Evolutionary conservation across 2,888 invertebrate species (phyloP).

Genomic region (Lasiommata megera): DNA sequence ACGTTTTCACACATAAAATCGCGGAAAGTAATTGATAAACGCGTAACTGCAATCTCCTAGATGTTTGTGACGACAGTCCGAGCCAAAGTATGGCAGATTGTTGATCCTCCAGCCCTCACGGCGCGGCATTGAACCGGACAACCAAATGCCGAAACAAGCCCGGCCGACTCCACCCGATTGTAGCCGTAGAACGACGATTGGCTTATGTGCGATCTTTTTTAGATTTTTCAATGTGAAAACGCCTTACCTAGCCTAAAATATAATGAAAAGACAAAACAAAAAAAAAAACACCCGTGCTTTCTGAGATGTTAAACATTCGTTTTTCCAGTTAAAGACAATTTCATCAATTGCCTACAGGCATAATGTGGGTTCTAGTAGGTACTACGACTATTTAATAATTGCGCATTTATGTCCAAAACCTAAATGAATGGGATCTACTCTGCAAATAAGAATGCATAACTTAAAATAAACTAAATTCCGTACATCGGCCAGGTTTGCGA

Average conservation of each 20-base stretch:
- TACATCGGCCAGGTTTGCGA: too few species aligned
- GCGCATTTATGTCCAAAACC: slow-evolving; percentile 17
- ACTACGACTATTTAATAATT: slow-evolving; percentile 18
- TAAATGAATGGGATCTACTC: too few species aligned
- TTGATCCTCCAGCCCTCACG: too few species aligned
- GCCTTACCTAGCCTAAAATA: slow-evolving; percentile 7
- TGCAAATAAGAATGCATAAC: neutral
- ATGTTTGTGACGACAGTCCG: too few species aligned
- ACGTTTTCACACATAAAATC: slow-evolving; percentile 3
- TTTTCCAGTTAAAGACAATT: neutral
- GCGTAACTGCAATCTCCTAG: too few species aligned
- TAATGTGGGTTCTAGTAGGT: neutral
- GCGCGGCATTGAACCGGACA: too few species aligned
- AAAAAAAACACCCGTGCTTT: neutral
- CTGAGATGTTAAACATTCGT: slow-evolving; percentile 3
- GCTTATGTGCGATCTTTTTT: too few species aligned
- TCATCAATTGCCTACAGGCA: neutral
- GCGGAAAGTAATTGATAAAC: neutral
- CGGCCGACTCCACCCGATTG: too few species aligned
- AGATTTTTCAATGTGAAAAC: slow-evolving; percentile 9
- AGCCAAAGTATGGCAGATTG: too few species aligned
- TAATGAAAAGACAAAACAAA: neutral
- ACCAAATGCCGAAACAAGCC: too few species aligned
- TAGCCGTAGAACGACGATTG: neutral
- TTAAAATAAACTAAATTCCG: neutral